Percentiles rank a stretch among this genome's conserved stretches.
Conservation (phyloP, 1,140 invertebrate genomes). For the Drosophila parvula region DNA sequence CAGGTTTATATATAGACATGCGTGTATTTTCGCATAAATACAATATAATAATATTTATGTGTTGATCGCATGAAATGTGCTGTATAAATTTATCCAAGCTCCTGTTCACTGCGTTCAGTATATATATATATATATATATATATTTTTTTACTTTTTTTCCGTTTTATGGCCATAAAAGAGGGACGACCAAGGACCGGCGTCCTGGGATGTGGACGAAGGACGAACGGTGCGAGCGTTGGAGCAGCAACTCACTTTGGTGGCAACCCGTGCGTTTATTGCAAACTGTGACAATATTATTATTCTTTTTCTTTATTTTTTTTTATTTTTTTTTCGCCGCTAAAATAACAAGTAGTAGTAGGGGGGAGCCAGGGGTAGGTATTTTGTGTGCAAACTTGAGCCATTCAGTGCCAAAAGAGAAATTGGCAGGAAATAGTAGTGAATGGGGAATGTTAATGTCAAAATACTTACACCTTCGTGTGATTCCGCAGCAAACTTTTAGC, state of each 20-base stretch:
- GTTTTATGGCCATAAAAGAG: constrained; percentile 36
- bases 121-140: constrained; percentile 38
- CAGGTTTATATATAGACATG: constrained; percentile 37
- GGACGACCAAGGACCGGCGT: constrained; percentile 1
- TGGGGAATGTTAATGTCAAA: constrained; percentile 34
- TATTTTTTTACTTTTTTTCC: constrained; percentile 27
- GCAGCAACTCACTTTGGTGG: constrained; percentile 23
- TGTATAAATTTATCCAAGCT: constrained; percentile 73
- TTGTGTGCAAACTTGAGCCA: constrained; percentile 12
- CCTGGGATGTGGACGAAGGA: not conserved
- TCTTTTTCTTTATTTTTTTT: no score
- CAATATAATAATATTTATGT: constrained; percentile 80
- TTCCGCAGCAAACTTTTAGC: not conserved
- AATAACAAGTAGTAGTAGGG: not conserved
- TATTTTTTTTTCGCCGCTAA: constrained; percentile 27
- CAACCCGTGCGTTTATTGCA: constrained; percentile 65
- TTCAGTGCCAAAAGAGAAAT: constrained; percentile 38
- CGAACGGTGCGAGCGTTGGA: not conserved
- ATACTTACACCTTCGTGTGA: constrained; percentile 23
- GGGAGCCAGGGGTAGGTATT: not conserved
- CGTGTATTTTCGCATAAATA: constrained; percentile 42
- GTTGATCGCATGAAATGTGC: constrained; percentile 79
- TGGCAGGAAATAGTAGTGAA: constrained; percentile 54
- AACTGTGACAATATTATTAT: constrained; percentile 68
- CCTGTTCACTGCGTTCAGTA: constrained; percentile 56